Evolutionary conservation across 53 echinoderm and acorn worm species (phyloP).

Genomic region (Hippasteria phrygiana): DNA sequence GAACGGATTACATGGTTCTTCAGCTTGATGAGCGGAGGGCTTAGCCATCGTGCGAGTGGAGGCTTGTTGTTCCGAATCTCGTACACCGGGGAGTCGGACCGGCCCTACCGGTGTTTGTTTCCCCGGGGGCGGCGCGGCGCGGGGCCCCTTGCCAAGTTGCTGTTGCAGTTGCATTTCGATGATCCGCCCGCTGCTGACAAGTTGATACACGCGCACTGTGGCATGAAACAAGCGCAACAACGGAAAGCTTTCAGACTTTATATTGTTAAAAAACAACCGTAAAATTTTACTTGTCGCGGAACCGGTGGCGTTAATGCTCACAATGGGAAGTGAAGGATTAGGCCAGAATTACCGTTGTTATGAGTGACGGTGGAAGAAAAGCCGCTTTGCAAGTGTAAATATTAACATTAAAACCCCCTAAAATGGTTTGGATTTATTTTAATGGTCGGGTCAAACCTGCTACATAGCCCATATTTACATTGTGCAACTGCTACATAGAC

Average conservation of each 20-base stretch:
- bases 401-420: neutral
- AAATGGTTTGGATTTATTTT: neutral
- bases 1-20: conserved; percentile 22
- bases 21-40: conserved; percentile 39
- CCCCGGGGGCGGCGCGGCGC: conserved; percentile 39
- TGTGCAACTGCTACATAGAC: too few species aligned
- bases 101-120: neutral
- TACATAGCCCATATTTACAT: neutral
- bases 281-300: conserved; percentile 32
- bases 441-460: neutral
- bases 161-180: conserved; percentile 36
- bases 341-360: neutral
- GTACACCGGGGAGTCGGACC: conserved; percentile 10
- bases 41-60: conserved; percentile 19
- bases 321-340: neutral
- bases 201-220: neutral
- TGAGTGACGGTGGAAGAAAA: neutral
- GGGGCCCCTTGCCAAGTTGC: neutral
- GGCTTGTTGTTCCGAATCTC: conserved; percentile 24
- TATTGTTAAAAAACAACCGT: conserved; percentile 57
- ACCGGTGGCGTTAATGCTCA: neutral
- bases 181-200: conserved; percentile 19
- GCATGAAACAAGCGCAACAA: neutral
- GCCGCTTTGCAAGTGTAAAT: neutral
- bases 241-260: conserved; percentile 46